Evolutionary conservation across 1,140 invertebrate genomes (phyloP), one percentile per base, ranked within the genome.

Genomic region (Magallana ariakensis): DNA sequence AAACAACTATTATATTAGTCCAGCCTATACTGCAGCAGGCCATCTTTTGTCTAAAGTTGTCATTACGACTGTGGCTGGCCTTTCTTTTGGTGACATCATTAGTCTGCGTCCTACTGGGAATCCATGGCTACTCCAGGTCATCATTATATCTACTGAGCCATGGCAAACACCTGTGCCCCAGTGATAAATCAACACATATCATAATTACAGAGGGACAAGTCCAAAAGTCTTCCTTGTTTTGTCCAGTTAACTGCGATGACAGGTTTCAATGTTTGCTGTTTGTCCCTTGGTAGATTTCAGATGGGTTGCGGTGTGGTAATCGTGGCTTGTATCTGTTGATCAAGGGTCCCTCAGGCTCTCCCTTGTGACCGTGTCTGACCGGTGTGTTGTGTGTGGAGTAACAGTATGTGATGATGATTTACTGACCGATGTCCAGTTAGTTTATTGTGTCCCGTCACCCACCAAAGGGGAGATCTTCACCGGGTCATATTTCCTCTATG

Each of bases 171-270:
- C 22, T 26, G 66, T 75, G 22, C 19, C 62, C 62, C 62, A 22
- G 33, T 46, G 26, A 75, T 75, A 75, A 75, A 75, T 75, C 66
- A 75, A 75, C 66, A 75, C 66, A 9, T 13, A 26, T 75, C 19
- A 5, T 75, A 75, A 75, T 75, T 19, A 46, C 33, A 26, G 26
- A 13, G 33, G 66, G 33, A 75, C 15, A 13, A 46, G 33, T 11
- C 9, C 7, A 75, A 19, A 75, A 75, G 19, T 75, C 66, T 33
- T 75, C 66, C 66, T 75, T 75, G 66, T 75, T 75, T 75, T 75
- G 1, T 33, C 13, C 19, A 75, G 66, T 22, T 46, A 46, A 46
- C 33, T 26, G 66, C 10, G 66, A 75, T 75, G 66, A 75, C 66
- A 75, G 33, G 66, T 75, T 75, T 75, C 5, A 46, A 46, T 46